Conservation (phyloP, 2,113 vertebrate genomes). For the Mus pahari region DNA sequence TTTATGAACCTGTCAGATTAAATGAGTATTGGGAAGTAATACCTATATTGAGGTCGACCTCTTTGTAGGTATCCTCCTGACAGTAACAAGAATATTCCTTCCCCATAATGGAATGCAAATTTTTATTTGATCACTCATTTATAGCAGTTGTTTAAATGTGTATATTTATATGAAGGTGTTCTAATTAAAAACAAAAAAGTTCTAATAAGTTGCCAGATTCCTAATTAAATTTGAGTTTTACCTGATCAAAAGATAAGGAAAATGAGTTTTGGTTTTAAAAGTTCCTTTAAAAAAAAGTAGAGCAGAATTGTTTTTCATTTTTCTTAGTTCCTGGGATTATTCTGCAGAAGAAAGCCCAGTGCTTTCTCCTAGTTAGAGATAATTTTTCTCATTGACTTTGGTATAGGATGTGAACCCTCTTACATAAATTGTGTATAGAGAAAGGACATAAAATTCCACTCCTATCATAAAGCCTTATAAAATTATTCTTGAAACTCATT, state of each 20-base stretch:
- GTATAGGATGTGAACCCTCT: constrained; percentile 69
- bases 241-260: constrained; percentile 76
- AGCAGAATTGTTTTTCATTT: constrained; percentile 73
- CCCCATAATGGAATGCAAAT: constrained; percentile 84
- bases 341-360: constrained; percentile 81
- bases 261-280: constrained; percentile 72
- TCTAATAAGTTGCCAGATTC: constrained; percentile 85
- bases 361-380: constrained; percentile 75
- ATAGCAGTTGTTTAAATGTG: constrained; percentile 90
- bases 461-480: constrained; percentile 78
- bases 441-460: constrained; percentile 78
- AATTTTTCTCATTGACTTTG: constrained; percentile 75
- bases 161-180: constrained; percentile 84
- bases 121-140: constrained; percentile 94
- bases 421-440: constrained; percentile 67
- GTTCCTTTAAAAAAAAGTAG: constrained; percentile 57
- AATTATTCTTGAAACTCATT: constrained; percentile 80
- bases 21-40: constrained; percentile 46
- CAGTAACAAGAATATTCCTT: constrained; percentile 53
- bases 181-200: constrained; percentile 81
- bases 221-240: constrained; percentile 81
- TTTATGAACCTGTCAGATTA: constrained; percentile 59
- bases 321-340: constrained; percentile 76
- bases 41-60: constrained; percentile 58
- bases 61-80: constrained; percentile 53